Evolutionary conservation across 2,888 invertebrate genomes (phyloP), one percentile per base, ranked within the genome.

Genomic region (Crossocerus cetratus): DNA sequence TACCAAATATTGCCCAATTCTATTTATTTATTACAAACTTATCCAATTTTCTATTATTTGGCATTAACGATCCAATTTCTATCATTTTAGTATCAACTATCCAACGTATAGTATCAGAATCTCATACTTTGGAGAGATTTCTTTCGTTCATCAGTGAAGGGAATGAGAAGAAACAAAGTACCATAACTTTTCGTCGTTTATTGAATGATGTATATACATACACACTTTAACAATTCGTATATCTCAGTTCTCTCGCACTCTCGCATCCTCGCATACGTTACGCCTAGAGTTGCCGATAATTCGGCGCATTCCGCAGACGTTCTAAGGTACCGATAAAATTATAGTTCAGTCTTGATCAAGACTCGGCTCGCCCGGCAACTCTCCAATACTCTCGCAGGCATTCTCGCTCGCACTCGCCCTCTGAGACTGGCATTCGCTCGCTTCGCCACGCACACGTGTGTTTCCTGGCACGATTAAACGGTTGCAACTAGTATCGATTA

Each of bases 341-440:
- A n/a, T n/a, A 83, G 83, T 84, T 87, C 86, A 87, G 86, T 86
- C 87, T 86, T 85, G 78, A 77, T 77, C 75, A 69, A 72, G 61
- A 72, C 72, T 54, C 59, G 56, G 21, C 43, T 69, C 45, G 45
- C 55, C 21, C 20, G 13, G 16, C 43, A 61, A 32, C 45, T 61
- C 45, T 61, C 49, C 57, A 23, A 20, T 49, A 16, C 14, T 49
- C n/a, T n/a, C n/a, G n/a, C n/a, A 56, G n/a, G 14, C 23, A 43
- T 21, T 23, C 18, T 44, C 44, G 20, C 3, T n/a, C 53, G 23
- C 44, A 21, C 62, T 43, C 18, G 23, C 58, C 65, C 60, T 61
- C 61, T 32, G 49, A 54, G 54, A 60, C 44, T 58, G 23, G 4
- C 22, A 45, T 13, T 56, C 44, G 56, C 16, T 32, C 56, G n/a